phyloP scores from a whole-genome alignment of 2,113 vertebrate genomes.

The Aplodontia rufa region DNA sequence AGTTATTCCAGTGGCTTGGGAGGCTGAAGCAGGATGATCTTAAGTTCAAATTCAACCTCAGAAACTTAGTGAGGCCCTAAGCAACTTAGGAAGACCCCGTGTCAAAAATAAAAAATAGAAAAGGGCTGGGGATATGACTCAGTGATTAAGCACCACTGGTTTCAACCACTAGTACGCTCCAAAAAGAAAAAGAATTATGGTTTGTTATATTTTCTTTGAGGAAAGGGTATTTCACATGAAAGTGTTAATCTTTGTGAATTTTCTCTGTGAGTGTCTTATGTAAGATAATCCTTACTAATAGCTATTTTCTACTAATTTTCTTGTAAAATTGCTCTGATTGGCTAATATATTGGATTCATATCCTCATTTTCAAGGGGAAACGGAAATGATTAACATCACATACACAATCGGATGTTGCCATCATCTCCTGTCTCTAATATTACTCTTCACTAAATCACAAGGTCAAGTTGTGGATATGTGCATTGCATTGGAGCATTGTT shows the following conservation, averaged over 20 bases:
- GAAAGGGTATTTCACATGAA: conserved; percentile 29
- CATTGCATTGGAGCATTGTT: background rate
- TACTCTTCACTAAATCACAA: background rate
- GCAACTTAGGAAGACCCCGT: too few relatives aligned
- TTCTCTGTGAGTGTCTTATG: background rate
- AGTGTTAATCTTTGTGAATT: background rate
- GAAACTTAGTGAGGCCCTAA: too few relatives aligned
- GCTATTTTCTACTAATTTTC: background rate
- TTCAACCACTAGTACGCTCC: too few relatives aligned
- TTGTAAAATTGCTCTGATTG: background rate
- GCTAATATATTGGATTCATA: background rate
- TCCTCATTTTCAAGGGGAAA: conserved; percentile 15
- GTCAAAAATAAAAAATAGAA: too few relatives aligned
- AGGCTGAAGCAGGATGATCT: too few relatives aligned
- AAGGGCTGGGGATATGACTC: too few relatives aligned
- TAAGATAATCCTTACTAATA: background rate
- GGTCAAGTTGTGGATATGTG: background rate
- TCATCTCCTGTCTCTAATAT: background rate
- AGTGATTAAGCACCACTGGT: too few relatives aligned
- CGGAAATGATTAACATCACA: background rate
- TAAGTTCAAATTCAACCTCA: too few relatives aligned
- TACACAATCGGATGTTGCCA: background rate
- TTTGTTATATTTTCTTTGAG: conserved; percentile 8
- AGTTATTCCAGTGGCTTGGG: too few relatives aligned
- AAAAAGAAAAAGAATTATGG: background rate